Conservation (phyloP, 2,113 vertebrate species). For the Oophaga pumilio region DNA sequence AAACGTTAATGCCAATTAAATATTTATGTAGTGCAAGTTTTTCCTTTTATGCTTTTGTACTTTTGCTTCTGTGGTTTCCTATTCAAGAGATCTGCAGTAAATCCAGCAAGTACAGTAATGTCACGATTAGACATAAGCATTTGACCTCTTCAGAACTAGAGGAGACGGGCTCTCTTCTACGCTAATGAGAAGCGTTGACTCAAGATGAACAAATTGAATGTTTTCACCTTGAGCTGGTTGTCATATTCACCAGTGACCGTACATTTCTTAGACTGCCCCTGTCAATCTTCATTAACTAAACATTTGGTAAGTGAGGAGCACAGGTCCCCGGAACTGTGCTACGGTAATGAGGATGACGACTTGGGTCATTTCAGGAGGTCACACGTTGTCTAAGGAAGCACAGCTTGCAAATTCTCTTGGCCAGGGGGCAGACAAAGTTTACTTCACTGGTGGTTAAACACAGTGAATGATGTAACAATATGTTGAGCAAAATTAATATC, state of each 20-base stretch:
- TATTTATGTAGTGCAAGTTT: neutral
- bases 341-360: conserved; percentile 64
- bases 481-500: neutral
- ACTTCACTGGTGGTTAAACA: conserved; percentile 31
- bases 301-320: conserved; percentile 60
- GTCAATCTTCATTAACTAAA: conserved; percentile 65
- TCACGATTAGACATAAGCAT: neutral
- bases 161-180: conserved; percentile 45
- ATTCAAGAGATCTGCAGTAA: neutral
- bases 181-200: conserved; percentile 51
- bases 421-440: conserved; percentile 61
- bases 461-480: neutral
- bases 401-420: conserved; percentile 64
- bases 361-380: conserved; percentile 62
- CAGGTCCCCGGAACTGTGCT: conserved; percentile 58
- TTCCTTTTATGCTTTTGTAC: neutral
- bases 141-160: conserved; percentile 43
- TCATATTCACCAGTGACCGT: conserved; percentile 56
- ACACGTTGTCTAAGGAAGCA: conserved; percentile 63
- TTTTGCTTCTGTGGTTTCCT: neutral
- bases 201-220: conserved; percentile 51
- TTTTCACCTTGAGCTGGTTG: conserved; percentile 56
- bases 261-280: conserved; percentile 53
- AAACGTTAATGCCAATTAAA: neutral
- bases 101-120: conserved; percentile 14